Evolutionary conservation across 2,797 vertebrate genomes (phyloP).

Genomic region (Syndactyla subalaris): DNA sequence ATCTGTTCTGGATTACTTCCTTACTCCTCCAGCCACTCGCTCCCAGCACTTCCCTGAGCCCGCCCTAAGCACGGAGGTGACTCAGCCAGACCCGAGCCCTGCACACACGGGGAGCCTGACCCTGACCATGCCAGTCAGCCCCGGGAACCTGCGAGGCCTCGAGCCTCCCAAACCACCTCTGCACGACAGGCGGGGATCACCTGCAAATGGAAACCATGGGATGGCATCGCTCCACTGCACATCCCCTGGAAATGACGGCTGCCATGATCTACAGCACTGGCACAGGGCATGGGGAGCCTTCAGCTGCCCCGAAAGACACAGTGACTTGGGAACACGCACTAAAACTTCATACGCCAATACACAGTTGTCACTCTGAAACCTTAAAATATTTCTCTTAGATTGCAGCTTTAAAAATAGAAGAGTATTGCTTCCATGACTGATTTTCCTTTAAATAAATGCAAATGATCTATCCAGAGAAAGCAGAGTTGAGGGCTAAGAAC

Average conservation of each 20-base stretch:
- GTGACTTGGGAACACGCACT: not conserved
- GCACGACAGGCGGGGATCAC: not conserved
- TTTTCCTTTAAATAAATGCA: slow-evolving; percentile 49
- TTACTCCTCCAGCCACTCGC: not conserved
- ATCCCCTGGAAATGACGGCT: fast-evolving
- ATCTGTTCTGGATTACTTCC: not conserved
- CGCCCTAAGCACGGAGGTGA: not conserved
- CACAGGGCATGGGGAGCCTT: not conserved
- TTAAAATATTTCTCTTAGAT: not conserved
- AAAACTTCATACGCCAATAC: not conserved
- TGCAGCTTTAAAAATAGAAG: slow-evolving; percentile 13
- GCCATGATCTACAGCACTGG: not conserved
- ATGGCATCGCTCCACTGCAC: not conserved
- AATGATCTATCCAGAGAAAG: not conserved
- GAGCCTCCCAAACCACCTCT: not conserved
- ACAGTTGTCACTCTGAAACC: not conserved
- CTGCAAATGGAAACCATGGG: not conserved
- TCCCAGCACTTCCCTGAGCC: not conserved
- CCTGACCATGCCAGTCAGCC: not conserved
- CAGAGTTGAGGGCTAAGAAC: not conserved
- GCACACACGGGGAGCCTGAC: fast-evolving
- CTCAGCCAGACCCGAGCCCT: not conserved
- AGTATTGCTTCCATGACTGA: not conserved
- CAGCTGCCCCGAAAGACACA: not conserved
- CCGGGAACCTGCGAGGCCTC: not conserved